Conservation (phyloP, 2,113 vertebrate genomes). For the Neoarius graeffei region DNA sequence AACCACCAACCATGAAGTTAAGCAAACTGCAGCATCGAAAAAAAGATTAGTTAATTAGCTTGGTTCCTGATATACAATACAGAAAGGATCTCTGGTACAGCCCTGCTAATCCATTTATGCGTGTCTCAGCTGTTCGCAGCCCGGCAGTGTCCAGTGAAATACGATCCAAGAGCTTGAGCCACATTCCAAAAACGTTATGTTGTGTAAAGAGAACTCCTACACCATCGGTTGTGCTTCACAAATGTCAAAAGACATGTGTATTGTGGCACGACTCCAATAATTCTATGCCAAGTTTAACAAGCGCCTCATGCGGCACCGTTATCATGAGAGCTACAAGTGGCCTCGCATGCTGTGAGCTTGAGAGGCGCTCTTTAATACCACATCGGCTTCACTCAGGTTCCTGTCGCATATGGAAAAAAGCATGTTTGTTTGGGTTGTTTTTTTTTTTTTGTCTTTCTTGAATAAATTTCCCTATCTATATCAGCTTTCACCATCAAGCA, state of each 20-base stretch:
- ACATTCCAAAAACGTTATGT: constrained; percentile 25
- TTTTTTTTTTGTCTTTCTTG: constrained; percentile 9
- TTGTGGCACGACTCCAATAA: constrained; percentile 21
- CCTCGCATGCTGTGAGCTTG: constrained; percentile 32
- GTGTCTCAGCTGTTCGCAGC: constrained; percentile 43
- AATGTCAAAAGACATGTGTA: constrained; percentile 30
- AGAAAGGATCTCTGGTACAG: constrained; percentile 27
- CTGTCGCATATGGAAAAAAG: constrained; percentile 9
- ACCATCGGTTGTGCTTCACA: not conserved
- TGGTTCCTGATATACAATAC: constrained; percentile 34
- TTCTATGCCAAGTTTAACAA: constrained; percentile 42
- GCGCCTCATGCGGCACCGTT: constrained; percentile 20
- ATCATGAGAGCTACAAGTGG: constrained; percentile 32
- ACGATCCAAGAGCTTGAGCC: constrained; percentile 21
- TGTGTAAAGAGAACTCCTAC: constrained; percentile 36
- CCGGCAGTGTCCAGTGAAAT: constrained; percentile 25
- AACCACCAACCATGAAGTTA: not conserved
- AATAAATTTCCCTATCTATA: constrained; percentile 35
- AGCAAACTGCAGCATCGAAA: not conserved
- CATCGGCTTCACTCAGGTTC: constrained; percentile 15
- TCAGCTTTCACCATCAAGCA: constrained; percentile 24
- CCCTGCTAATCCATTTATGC: constrained; percentile 36
- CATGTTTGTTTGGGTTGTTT: not conserved
- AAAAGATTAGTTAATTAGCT: constrained; percentile 27
- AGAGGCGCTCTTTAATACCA: constrained; percentile 24